A percentile compares a stretch with the other conserved stretches of the same genome.
phyloP scores from a whole-genome alignment of 2,113 vertebrate genomes.

The Rousettus leschenaultii region DNA sequence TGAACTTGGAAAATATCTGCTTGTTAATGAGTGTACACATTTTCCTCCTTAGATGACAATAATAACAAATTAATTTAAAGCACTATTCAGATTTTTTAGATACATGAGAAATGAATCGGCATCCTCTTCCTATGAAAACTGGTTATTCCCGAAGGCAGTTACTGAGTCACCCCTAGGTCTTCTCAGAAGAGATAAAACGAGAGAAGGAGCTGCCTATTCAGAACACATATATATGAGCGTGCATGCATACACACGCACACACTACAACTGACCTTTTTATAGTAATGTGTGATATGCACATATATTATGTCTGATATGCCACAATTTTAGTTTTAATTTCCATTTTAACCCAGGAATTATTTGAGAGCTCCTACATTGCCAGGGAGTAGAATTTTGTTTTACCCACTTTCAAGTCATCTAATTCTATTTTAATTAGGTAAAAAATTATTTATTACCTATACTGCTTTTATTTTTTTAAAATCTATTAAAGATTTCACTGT shows the following conservation, averaged over 20 bases:
- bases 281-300: neutral
- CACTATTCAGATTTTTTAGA: neutral
- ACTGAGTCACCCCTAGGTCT: neutral
- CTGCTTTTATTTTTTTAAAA: neutral
- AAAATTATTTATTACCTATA: neutral
- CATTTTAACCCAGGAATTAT: neutral
- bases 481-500: neutral
- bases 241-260: fast-evolving
- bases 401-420: neutral
- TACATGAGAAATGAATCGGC: constrained; percentile 20
- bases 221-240: fast-evolving
- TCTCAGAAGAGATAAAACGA: neutral
- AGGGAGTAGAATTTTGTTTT: neutral
- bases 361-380: neutral
- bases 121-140: neutral
- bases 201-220: neutral
- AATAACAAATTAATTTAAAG: neutral
- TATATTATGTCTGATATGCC: neutral
- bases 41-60: neutral
- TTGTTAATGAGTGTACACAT: neutral
- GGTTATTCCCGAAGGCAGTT: neutral
- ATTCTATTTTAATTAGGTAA: neutral
- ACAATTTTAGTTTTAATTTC: neutral
- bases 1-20: neutral
- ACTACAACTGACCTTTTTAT: neutral